A percentile compares a stretch with the other conserved stretches of the same genome.
These are phyloP conservation scores for Antheraea mylitta DNA, from an alignment of 1,140 invertebrate genomes.

Conservation along the genomic window DNA sequence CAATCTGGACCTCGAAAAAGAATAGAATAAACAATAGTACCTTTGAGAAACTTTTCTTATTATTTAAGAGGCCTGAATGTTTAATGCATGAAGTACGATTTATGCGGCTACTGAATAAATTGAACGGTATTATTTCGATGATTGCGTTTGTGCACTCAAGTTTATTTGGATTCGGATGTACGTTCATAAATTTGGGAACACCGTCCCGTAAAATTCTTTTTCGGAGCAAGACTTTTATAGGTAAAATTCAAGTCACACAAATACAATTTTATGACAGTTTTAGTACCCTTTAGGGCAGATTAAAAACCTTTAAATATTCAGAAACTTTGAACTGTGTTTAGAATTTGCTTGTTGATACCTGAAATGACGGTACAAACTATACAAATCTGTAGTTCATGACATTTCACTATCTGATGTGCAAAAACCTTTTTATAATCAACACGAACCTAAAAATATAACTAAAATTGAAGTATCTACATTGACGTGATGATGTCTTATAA, in stretches of 20 bases:
- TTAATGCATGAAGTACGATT: slow-evolving; percentile 69
- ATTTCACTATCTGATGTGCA: background rate
- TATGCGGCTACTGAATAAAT: slow-evolving; percentile 60
- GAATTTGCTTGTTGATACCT: background rate
- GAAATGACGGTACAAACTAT: background rate
- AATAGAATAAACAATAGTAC: slow-evolving; percentile 67
- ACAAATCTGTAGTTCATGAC: background rate
- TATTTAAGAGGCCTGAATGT: slow-evolving; percentile 69
- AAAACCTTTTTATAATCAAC: background rate
- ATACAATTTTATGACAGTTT: background rate
- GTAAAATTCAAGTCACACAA: background rate
- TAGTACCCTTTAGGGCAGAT: background rate
- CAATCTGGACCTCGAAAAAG: slow-evolving; percentile 65
- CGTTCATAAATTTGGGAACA: background rate
- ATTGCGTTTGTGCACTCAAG: slow-evolving; percentile 38
- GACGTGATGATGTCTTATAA: no score
- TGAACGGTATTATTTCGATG: slow-evolving; percentile 51
- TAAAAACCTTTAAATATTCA: background rate
- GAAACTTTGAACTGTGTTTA: no score
- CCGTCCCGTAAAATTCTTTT: background rate
- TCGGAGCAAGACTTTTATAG: background rate
- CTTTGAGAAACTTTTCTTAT: slow-evolving; percentile 65
- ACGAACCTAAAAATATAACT: no score
- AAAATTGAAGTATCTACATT: no score
- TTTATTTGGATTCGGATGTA: slow-evolving; percentile 14